Evolutionary conservation across 2,797 vertebrate genomes (phyloP).

Genomic region (Chaunax sp.): DNA sequence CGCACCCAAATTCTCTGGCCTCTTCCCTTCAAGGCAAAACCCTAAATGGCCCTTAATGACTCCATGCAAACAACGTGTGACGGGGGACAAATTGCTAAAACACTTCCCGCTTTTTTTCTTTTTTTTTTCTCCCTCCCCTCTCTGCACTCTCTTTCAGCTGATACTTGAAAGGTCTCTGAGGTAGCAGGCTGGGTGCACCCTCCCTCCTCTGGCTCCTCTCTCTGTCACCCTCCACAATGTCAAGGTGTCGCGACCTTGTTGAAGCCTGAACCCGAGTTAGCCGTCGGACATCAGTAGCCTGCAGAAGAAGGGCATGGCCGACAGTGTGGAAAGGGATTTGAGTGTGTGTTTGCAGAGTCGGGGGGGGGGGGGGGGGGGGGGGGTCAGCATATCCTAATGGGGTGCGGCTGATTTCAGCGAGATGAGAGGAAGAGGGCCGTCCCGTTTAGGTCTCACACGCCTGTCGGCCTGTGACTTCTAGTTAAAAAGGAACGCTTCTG

Average conservation of each 20-base stretch:
- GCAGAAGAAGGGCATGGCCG: constrained; percentile 49
- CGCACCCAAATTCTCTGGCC: constrained; percentile 60
- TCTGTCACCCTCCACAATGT: constrained; percentile 77
- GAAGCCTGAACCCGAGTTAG: constrained; percentile 61
- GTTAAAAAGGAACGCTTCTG: constrained; percentile 67
- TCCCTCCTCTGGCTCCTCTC: constrained; percentile 79
- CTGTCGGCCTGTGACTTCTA: constrained; percentile 71
- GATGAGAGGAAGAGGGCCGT: constrained; percentile 77
- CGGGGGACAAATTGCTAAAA: constrained; percentile 81
- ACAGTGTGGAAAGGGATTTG: constrained; percentile 68
- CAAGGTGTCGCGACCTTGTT: constrained; percentile 78
- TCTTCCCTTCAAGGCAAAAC: constrained; percentile 74
- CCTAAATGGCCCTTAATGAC: constrained; percentile 78
- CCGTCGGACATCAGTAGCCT: constrained; percentile 50
- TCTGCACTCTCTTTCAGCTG: constrained; percentile 67
- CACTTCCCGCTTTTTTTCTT: constrained; percentile 53
- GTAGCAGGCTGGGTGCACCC: constrained; percentile 48
- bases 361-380: constrained; percentile 25
- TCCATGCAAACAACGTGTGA: constrained; percentile 81
- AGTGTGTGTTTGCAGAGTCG: constrained; percentile 48
- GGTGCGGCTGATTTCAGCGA: constrained; percentile 75
- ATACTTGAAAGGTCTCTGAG: constrained; percentile 69
- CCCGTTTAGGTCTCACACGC: constrained; percentile 67
- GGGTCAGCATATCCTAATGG: constrained; percentile 68
- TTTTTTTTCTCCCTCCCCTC: constrained; percentile 10